Evolutionary conservation across 1,140 invertebrate species (phyloP), one percentile per base, ranked within the genome.

Genomic region (Lycorma delicatula): DNA sequence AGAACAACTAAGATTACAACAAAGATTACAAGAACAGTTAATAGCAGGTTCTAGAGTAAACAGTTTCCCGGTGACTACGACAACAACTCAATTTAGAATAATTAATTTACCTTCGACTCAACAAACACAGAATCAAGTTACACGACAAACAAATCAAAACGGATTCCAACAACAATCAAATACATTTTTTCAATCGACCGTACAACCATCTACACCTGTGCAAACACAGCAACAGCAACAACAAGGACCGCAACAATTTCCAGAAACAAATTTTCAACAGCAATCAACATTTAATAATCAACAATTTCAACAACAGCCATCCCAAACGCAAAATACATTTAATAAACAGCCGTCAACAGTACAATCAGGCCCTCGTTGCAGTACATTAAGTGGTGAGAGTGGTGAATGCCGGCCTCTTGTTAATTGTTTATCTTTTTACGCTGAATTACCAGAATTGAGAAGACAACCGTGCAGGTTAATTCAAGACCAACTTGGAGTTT

Each of bases 361-460:
- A 34, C 26, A 51, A 56, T n/a, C 27, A 36, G 9, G 53, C 18
- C 6, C 48, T 59, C 11, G 62, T 1, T 69, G 68, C 53, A 57
- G 47, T 3, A 65, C 62, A 7, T 27, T 27, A 18, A 60, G 12
- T n/a, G 66, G 68, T 0, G 61, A 68, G 22, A 59, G 58, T 0
- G 74, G 74, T 23, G 53, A 63, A 5, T 77, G 74, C 52, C 67
- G 69, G 25, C 70, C 72, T 5, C 63, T 77, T 7, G 68, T 72
- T 20, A 69, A 71, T 54, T 77, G 75, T 61, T 65, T 74, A 18
- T 68, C 70, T 7, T 75, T 76, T 60, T 77, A 73, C 60, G 70
- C 74, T 0, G 73, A 76, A 60, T 65, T 77, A 23, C 71, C 74
- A 0, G 68, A 70, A 53, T 54, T 77, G 5, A 67, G 70, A 31